Evolutionary conservation across 2,113 vertebrate genomes (phyloP), one percentile per base, ranked within the genome.

Genomic region (Rhea americana): DNA sequence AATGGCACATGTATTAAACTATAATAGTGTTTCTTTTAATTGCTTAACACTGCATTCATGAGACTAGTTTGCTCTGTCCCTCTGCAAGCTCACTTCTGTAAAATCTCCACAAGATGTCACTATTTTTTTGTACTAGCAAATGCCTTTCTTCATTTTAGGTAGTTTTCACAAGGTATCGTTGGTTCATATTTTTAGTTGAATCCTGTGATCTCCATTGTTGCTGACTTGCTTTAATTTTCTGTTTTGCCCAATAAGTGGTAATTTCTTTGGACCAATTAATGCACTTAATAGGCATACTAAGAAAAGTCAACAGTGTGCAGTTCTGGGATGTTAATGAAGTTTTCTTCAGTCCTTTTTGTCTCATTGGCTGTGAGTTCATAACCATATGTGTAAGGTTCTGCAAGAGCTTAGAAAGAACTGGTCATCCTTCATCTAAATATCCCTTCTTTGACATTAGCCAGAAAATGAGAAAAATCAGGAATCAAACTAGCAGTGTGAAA

Each of bases 101-200:
- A 75, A 81, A 61, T 41, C 20, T 48, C 97, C 97, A 97, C 97
- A 90, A 95, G 97, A 81, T 97, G 97, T 95, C 96, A 81, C 83
- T 95, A 55, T 89, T 55, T 63, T 28, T 75, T 62, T 82, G 20
- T 20, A 22, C 30, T 37, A 37, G 19, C 73, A 51, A 35, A n/a
- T 89, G 45, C 67, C 14, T 77, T 45, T 53, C 73, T 81, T 82
- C 61, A 7, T 76, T 55, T 8, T 1, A 5, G 5, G 37, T 41
- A 47, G 22, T 26, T 86, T 84, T 81, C 74, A 21, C 58, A 32
- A 58, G 51, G 47, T 66, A 5, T 25, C 51, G 9, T 28, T 48
- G 18, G 20, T 66, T 65, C 41, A 5, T 14, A 19, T 68, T 87
- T 91, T 87, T 15, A 19, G 47, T 78, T 86, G 45, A 79, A 48